These are phyloP conservation scores for Corydoras maculifer DNA, from an alignment of 2,113 vertebrate genomes.

Conservation along the genomic window DNA sequence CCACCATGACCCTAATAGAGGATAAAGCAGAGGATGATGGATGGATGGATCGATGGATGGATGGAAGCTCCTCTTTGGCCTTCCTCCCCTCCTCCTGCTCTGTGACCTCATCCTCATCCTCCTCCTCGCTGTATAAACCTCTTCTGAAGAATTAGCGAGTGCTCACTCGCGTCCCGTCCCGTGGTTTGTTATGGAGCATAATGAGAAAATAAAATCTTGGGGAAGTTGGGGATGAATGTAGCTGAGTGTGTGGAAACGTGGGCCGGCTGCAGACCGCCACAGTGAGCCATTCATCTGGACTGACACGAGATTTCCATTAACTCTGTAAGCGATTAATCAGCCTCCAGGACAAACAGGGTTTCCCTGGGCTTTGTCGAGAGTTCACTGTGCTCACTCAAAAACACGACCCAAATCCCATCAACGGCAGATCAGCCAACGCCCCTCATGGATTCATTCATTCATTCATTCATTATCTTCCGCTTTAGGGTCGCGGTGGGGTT, in stretches of 20 bases:
- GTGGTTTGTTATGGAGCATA: no score
- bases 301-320: constrained; percentile 37
- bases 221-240: neutral
- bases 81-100: no score
- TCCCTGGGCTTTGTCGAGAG: constrained; percentile 15
- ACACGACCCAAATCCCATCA: constrained; percentile 12
- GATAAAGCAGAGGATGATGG: no score
- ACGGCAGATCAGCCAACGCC: constrained; percentile 15
- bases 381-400: constrained; percentile 10
- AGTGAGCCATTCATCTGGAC: constrained; percentile 18
- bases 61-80: no score
- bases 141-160: no score
- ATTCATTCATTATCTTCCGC: no score
- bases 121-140: no score
- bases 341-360: constrained; percentile 20
- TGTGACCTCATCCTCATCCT: no score
- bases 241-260: neutral
- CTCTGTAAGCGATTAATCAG: constrained; percentile 32
- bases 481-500: no score
- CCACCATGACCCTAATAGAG: no score
- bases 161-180: no score
- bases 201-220: neutral
- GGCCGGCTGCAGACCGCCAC: neutral
- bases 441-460: constrained; percentile 25
- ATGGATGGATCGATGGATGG: no score